A percentile compares a stretch with the other conserved stretches of the same genome.
Evolutionary conservation across 2,797 vertebrate species (phyloP).

Genomic region (Coranthus polyacanthus): DNA sequence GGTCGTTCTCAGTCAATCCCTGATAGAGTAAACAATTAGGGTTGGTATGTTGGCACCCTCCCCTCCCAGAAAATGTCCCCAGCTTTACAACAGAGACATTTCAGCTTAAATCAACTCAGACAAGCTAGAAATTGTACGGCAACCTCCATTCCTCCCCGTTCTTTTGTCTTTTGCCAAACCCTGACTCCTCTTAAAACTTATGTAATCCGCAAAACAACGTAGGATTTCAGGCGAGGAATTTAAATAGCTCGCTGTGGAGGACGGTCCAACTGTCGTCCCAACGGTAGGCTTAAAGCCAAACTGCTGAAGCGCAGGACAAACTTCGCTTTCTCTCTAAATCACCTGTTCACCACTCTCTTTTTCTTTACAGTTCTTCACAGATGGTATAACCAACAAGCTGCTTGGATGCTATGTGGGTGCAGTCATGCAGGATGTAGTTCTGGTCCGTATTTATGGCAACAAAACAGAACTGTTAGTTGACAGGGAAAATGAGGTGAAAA

Average conservation of each 20-base stretch:
- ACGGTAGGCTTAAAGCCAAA: not conserved
- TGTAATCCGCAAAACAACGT: conserved; percentile 27
- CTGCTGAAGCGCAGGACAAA: not conserved
- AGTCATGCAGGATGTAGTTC: conserved; percentile 90
- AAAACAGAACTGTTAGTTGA: conserved; percentile 96
- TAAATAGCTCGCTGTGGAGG: not conserved
- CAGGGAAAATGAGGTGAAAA: conserved; percentile 96
- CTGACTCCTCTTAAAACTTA: conserved; percentile 4
- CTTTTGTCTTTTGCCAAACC: conserved; percentile 16
- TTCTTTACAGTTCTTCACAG: conserved; percentile 90
- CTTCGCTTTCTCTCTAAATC: not conserved
- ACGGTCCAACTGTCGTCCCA: not conserved
- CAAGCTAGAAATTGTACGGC: conserved; percentile 4
- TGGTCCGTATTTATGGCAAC: conserved; percentile 97
- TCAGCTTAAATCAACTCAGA: conserved; percentile 33
- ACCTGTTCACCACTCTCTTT: not conserved
- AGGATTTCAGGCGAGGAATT: not conserved
- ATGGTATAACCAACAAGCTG: conserved; percentile 98
- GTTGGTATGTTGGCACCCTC: conserved; percentile 63
- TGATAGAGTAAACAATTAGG: conserved; percentile 64
- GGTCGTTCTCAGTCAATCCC: conserved; percentile 57
- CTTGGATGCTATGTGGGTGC: conserved; percentile 93
- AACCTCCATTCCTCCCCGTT: not conserved
- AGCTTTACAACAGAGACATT: conserved; percentile 31
- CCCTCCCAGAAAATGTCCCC: conserved; percentile 39